Base-by-base conservation (phyloP, 2,797 vertebrate genomes). In the Nannoperca obscura region DNA sequence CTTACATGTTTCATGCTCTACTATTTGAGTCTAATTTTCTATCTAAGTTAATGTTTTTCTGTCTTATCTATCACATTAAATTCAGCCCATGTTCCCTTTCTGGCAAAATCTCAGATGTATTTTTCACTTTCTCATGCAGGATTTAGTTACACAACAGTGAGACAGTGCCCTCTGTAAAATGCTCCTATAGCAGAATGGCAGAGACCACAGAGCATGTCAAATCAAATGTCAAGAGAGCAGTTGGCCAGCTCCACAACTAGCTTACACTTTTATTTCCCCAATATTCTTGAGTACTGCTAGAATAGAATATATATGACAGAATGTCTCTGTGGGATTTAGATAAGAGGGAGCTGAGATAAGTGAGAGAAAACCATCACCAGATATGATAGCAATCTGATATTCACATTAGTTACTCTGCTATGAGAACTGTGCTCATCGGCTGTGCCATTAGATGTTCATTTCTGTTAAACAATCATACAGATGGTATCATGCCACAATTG, bases 141-240 rank as follows among this genome's bases (percentile, higher is more conserved):
- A 74, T 90, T 90, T 89, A 81, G 88, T 90, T 85, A 85, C 88
- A 87, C 88, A 88, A 82, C 84, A 89, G 70, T 76, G 78, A 90
- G 71, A 76, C 72, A 8, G 67, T 60, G 76, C 62, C 63, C 58
- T 74, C 81, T 85, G 72, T 85, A 78, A 89, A 82, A 86, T 34
- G 65, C 77, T 93, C 72, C 15, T 66, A 53, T 46, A 74, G 83
- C 86, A 78, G 78, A 83, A 76, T 67, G 78, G 52, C 74, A 71
- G 77, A 66, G 82, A 69, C 77, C 86, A 80, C 83, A 63, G 85
- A 87, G 90, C 87, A 81, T 74, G 73, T 87, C 79, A 81, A 86
- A 90, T 91, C 85, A 91, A 88, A 93, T 86, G 92, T 84, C 85
- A 86, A 81, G 84, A 74, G 66, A 91, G 71, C 80, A 80, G 78